A percentile compares a stretch with the other conserved stretches of the same genome.
Evolutionary conservation across 2,888 invertebrate species (phyloP).

Genomic region (Tubulanus polymorphus): DNA sequence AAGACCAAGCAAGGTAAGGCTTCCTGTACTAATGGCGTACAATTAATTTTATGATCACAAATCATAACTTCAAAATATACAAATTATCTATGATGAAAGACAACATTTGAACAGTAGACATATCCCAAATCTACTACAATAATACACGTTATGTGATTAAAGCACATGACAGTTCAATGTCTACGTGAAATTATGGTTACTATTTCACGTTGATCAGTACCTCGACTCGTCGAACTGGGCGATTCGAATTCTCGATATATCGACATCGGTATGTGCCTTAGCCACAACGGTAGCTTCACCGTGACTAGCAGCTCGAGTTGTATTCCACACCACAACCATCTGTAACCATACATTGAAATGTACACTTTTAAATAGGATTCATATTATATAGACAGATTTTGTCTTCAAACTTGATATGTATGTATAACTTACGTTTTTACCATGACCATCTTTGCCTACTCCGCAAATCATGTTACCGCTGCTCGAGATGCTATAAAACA

Average conservation of each 20-base stretch:
- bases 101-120: too few relatives aligned
- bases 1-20: too few relatives aligned
- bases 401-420: neutral
- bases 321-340: slow-evolving; percentile 51
- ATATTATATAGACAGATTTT: neutral
- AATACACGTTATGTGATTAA: too few relatives aligned
- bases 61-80: too few relatives aligned
- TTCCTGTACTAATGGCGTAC: too few relatives aligned
- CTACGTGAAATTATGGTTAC: too few relatives aligned
- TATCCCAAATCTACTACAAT: too few relatives aligned
- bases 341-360: slow-evolving; percentile 18
- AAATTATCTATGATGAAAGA: too few relatives aligned
- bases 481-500: slow-evolving; percentile 39
- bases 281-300: slow-evolving; percentile 46
- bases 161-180: too few relatives aligned
- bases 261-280: slow-evolving; percentile 51
- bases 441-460: slow-evolving; percentile 50
- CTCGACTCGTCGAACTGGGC: slow-evolving; percentile 49
- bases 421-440: slow-evolving; percentile 43
- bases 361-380: neutral
- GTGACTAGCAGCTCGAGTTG: slow-evolving; percentile 35
- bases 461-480: slow-evolving; percentile 50
- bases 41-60: too few relatives aligned
- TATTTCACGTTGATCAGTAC: too few relatives aligned
- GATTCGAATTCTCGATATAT: slow-evolving; percentile 44